Percentiles rank a stretch among this genome's conserved stretches.
Conservation (phyloP, 2,797 vertebrate genomes). For the Anabacerthia variegaticeps region DNA sequence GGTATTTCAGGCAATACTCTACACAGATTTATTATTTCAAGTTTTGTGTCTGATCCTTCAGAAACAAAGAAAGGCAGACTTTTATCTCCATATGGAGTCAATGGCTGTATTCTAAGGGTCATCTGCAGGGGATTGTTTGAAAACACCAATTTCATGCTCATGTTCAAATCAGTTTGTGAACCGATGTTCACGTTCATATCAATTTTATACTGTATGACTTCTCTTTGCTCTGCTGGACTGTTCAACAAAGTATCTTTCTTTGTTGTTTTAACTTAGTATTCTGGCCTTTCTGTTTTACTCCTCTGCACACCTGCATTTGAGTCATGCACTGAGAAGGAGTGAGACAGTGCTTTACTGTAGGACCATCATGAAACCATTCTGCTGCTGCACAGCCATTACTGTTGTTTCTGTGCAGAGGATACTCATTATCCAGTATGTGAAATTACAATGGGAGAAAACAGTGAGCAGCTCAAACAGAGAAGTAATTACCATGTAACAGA, state of each 20-base stretch:
- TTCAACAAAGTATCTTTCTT: neutral
- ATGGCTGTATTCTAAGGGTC: neutral
- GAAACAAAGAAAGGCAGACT: neutral
- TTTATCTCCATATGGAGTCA: neutral
- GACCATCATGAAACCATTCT: neutral
- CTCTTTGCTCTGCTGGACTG: neutral
- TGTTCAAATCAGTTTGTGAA: neutral
- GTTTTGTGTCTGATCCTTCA: neutral
- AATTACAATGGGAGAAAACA: conserved; percentile 43
- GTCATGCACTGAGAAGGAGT: neutral
- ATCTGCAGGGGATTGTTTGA: neutral
- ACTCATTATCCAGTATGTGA: conserved; percentile 35
- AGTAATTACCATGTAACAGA: conserved; percentile 31
- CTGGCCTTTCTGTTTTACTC: neutral
- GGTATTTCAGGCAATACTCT: neutral
- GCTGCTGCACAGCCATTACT: neutral
- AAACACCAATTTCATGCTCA: conserved; percentile 1
- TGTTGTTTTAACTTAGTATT: neutral
- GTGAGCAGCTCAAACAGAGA: conserved; percentile 6
- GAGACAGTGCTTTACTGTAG: neutral
- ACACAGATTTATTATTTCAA: neutral
- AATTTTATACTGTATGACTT: neutral
- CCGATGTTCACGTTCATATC: neutral
- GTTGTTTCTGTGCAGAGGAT: conserved; percentile 33
- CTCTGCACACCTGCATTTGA: conserved; percentile 12